Evolutionary conservation across 2,113 vertebrate genomes (phyloP).

Genomic region (Antigone vipio): DNA sequence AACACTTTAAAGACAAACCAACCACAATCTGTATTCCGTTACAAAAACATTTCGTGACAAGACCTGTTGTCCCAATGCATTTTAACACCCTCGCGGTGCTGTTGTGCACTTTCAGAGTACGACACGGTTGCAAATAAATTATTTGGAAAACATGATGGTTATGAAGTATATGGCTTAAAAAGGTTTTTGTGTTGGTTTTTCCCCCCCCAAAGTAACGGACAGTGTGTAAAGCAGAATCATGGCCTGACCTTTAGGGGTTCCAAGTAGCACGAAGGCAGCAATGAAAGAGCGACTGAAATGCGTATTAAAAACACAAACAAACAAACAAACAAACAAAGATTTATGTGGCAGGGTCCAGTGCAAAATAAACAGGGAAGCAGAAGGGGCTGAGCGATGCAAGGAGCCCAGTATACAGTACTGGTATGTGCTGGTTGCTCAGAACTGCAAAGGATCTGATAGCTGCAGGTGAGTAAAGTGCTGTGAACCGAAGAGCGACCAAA

Average conservation of each 20-base stretch:
- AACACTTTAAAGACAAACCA: not conserved
- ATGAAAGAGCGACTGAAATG: slow-evolving; percentile 53
- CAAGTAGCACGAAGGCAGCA: slow-evolving; percentile 37
- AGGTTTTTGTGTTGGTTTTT: not conserved
- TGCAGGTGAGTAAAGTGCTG: slow-evolving; percentile 59
- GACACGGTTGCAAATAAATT: slow-evolving; percentile 47
- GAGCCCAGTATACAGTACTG: not conserved
- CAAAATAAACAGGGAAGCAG: slow-evolving; percentile 49
- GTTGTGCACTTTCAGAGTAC: not conserved
- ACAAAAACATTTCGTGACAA: not conserved
- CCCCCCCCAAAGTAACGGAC: not conserved
- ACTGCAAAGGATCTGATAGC: not conserved
- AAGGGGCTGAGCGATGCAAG: not conserved
- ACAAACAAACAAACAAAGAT: not conserved
- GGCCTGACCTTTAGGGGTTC: slow-evolving; percentile 34
- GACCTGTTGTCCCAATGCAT: not conserved
- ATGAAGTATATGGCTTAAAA: slow-evolving; percentile 65
- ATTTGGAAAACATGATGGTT: slow-evolving; percentile 4
- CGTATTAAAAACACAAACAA: not conserved
- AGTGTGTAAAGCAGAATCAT: not conserved
- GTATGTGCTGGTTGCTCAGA: slow-evolving; percentile 20
- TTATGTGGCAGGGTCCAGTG: slow-evolving; percentile 54
- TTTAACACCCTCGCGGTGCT: not conserved
- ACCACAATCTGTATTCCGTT: not conserved
- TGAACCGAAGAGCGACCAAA: not conserved